Conservation (phyloP, 2,888 invertebrate species). For the Hypercompe scribonia region DNA sequence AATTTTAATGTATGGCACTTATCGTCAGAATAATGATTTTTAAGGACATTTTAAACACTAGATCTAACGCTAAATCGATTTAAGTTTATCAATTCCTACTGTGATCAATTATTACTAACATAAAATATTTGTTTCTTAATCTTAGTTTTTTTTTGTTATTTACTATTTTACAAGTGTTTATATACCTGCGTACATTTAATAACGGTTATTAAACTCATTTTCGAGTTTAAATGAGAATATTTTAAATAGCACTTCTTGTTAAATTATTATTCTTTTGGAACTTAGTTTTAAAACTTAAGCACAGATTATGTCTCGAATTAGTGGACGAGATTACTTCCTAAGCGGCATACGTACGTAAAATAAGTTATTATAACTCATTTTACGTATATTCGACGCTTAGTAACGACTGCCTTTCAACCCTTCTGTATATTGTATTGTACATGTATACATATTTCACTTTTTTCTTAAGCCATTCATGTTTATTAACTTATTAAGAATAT, state of each 20-base stretch:
- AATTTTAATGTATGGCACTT: too few relatives aligned
- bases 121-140: too few relatives aligned
- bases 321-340: slow-evolving; percentile 24
- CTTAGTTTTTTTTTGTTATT: neutral
- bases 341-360: neutral
- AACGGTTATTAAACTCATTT: neutral
- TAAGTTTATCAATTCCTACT: too few relatives aligned
- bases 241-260: neutral
- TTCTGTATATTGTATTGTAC: neutral
- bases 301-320: neutral
- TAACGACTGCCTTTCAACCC: neutral
- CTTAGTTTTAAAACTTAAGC: neutral
- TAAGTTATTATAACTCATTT: neutral
- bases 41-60: too few relatives aligned
- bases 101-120: too few relatives aligned
- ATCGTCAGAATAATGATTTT: too few relatives aligned
- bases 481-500: slow-evolving; percentile 48
- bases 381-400: neutral
- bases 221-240: neutral
- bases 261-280: neutral
- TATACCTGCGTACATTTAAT: too few relatives aligned
- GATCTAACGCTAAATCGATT: too few relatives aligned
- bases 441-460: slow-evolving; percentile 22
- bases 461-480: slow-evolving; percentile 43
- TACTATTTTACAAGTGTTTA: neutral